phyloP scores from a whole-genome alignment of 2,888 invertebrate species.

The Timema cristinae region DNA sequence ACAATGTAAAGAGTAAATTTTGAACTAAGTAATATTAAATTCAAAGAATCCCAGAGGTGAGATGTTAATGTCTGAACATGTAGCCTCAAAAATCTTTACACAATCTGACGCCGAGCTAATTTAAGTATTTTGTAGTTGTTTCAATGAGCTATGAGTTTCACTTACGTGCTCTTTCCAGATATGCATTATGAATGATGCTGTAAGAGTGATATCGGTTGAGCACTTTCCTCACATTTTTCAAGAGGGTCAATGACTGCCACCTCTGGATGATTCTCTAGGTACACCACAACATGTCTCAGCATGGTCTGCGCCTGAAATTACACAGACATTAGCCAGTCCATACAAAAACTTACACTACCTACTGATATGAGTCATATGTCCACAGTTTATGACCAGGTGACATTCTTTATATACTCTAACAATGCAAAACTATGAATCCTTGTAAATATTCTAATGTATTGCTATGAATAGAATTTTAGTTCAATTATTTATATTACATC shows the following conservation, averaged over 20 bases:
- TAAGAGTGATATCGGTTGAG: constrained; percentile 69
- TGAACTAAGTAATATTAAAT: no score
- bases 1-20: no score
- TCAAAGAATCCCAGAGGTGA: no score
- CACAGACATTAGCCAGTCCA: background rate
- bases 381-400: no score
- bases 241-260: constrained; percentile 79
- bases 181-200: constrained; percentile 47
- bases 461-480: no score
- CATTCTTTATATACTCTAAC: no score
- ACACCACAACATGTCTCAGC: constrained; percentile 63
- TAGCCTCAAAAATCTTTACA: background rate
- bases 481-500: no score
- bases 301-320: constrained; percentile 52
- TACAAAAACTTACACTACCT: no score
- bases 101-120: background rate
- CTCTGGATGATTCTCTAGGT: constrained; percentile 66
- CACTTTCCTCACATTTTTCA: constrained; percentile 69
- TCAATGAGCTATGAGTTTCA: background rate
- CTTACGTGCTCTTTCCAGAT: constrained; percentile 46
- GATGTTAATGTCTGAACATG: background rate
- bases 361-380: no score
- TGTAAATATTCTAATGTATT: no score
- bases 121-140: no score
- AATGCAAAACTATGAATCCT: no score